Percentiles rank a stretch among this genome's conserved stretches.
Conservation (phyloP, 2,113 vertebrate genomes). For the Neolamprologus sp. region DNA sequence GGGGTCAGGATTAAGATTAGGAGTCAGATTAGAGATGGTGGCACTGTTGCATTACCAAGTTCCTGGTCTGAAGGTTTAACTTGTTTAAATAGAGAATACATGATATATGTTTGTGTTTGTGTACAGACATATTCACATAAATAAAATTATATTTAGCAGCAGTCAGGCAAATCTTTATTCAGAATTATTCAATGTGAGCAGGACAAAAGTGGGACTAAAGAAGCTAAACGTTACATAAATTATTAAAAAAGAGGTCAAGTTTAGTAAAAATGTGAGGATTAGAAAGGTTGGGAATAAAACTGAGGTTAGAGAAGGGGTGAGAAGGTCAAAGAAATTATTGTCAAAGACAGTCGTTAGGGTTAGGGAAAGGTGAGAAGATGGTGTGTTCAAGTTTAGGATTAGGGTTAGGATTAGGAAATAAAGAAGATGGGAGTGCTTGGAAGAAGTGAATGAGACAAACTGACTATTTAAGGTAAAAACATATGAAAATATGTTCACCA, state of each 20-base stretch:
- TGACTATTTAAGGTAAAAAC: neutral
- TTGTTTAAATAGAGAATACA: neutral
- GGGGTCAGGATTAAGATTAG: neutral
- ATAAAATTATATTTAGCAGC: neutral
- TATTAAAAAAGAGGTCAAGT: neutral
- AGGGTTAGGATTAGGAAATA: neutral
- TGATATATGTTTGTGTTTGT: neutral
- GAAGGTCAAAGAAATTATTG: neutral
- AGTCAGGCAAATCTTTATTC: neutral
- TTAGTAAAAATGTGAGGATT: neutral
- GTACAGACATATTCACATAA: neutral
- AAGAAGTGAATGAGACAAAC: neutral
- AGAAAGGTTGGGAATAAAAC: neutral
- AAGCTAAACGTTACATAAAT: neutral
- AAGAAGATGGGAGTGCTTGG: neutral
- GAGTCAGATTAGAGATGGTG: neutral
- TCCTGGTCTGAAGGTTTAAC: neutral
- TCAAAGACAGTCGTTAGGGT: neutral
- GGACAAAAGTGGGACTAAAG: neutral
- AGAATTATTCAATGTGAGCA: neutral
- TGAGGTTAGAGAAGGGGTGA: neutral
- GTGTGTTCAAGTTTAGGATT: neutral
- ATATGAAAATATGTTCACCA: neutral
- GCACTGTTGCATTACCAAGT: neutral
- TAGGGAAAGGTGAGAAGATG: neutral